Percentiles rank a stretch among this genome's conserved stretches.
Evolutionary conservation across 2,888 invertebrate genomes (phyloP).

Genomic region (Brenthis hecate): DNA sequence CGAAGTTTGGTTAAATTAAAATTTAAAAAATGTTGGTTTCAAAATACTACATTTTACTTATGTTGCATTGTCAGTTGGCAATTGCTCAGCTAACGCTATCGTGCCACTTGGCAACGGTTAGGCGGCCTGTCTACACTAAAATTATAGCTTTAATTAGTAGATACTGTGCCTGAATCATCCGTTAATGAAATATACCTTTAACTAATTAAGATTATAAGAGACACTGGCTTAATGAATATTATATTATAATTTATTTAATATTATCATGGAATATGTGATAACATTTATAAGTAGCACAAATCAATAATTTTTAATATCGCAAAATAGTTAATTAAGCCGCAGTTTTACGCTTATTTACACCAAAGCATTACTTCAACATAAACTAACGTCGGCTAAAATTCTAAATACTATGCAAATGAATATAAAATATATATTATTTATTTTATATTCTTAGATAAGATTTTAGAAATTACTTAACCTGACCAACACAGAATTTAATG

Average conservation of each 20-base stretch:
- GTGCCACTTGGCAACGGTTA: constrained; percentile 14
- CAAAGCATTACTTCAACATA: too few relatives aligned
- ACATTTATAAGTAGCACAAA: too few relatives aligned
- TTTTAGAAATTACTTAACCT: too few relatives aligned
- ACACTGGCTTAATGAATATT: neutral
- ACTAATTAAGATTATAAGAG: constrained; percentile 5
- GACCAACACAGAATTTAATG: neutral
- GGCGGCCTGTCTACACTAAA: constrained; percentile 11
- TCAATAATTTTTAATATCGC: too few relatives aligned
- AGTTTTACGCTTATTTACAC: too few relatives aligned
- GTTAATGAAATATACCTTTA: constrained; percentile 14
- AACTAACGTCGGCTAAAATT: too few relatives aligned
- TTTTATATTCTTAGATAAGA: too few relatives aligned
- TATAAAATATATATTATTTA: too few relatives aligned
- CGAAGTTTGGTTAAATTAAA: too few relatives aligned
- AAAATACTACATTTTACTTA: neutral
- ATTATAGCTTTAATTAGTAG: constrained; percentile 20
- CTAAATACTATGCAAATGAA: too few relatives aligned
- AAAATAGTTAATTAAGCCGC: too few relatives aligned
- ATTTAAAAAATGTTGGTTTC: neutral
- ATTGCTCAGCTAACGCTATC: constrained; percentile 5
- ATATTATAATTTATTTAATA: neutral
- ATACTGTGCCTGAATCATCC: neutral
- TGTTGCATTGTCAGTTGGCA: constrained; percentile 2
- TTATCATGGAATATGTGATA: too few relatives aligned